Evolutionary conservation across 2,797 vertebrate species (phyloP).

Genomic region (Tragopan temminckii): DNA sequence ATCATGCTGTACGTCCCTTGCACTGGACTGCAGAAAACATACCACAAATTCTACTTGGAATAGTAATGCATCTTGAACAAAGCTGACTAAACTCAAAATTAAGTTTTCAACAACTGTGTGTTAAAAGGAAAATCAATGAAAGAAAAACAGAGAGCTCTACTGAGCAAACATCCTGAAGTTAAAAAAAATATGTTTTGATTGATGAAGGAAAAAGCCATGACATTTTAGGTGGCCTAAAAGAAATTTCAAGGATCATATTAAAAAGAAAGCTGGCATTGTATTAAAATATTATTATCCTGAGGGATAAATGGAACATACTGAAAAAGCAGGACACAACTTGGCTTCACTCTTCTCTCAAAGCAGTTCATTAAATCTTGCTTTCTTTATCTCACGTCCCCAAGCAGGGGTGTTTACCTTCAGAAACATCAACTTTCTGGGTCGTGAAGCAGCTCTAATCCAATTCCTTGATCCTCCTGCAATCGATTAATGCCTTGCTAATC

Average conservation of each 20-base stretch:
- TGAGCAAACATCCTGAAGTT: conserved; percentile 70
- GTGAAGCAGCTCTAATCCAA: conserved; percentile 21
- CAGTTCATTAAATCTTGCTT: conserved; percentile 32
- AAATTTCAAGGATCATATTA: conserved; percentile 47
- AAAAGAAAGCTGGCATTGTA: conserved; percentile 60
- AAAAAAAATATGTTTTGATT: conserved; percentile 66
- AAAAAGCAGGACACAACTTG: background rate
- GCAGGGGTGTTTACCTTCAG: conserved; percentile 1
- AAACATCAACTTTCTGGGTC: background rate
- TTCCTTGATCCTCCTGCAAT: conserved; percentile 22
- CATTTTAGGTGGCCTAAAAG: conserved; percentile 61
- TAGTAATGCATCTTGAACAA: conserved; percentile 53
- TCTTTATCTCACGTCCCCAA: background rate
- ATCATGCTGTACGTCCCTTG: conserved; percentile 39
- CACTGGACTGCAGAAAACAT: conserved; percentile 18
- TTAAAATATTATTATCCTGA: conserved; percentile 33
- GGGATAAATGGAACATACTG: conserved; percentile 28
- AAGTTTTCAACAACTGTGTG: conserved; percentile 58
- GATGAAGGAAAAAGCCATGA: conserved; percentile 64
- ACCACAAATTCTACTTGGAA: conserved; percentile 49
- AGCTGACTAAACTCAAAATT: conserved; percentile 69
- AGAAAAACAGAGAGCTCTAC: conserved; percentile 52
- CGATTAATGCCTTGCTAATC: background rate
- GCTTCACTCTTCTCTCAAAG: conserved; percentile 9
- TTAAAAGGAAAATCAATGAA: conserved; percentile 70